These are phyloP conservation scores for Merops nubicus DNA, from an alignment of 2,113 vertebrate species.

Conservation along the genomic window DNA sequence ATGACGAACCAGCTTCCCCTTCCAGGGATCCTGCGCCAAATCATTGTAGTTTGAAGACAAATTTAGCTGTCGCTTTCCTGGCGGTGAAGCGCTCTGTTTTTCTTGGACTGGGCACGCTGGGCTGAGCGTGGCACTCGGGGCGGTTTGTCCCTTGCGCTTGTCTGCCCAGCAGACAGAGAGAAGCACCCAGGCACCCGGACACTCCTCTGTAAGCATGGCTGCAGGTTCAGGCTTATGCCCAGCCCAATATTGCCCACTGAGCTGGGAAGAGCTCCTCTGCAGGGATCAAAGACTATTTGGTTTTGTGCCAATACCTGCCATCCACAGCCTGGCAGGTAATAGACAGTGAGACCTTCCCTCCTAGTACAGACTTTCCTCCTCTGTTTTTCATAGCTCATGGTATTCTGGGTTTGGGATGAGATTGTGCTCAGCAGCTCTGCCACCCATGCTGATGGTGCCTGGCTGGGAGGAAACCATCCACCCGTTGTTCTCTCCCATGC, in stretches of 20 bases:
- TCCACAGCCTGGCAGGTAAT: neutral
- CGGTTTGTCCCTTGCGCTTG: neutral
- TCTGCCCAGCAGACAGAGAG: neutral
- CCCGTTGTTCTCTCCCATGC: fast-evolving
- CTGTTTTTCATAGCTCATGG: neutral
- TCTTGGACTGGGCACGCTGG: neutral
- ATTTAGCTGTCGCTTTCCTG: slow-evolving; percentile 12
- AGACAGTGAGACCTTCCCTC: neutral
- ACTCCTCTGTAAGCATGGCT: neutral
- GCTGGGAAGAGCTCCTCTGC: neutral
- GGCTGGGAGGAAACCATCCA: neutral
- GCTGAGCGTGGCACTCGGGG: neutral
- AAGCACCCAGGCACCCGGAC: neutral
- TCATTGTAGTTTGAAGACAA: neutral
- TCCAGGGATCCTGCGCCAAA: slow-evolving; percentile 19
- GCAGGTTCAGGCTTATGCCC: neutral
- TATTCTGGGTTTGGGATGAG: neutral
- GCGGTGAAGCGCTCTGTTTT: neutral
- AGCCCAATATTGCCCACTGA: neutral
- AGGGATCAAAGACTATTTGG: neutral
- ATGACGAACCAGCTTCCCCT: slow-evolving; percentile 40
- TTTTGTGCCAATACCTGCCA: neutral
- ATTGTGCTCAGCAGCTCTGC: neutral
- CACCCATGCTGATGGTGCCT: fast-evolving
- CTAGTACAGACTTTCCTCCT: neutral